Percentiles rank a stretch among this genome's conserved stretches.
Evolutionary conservation across 2,888 invertebrate genomes (phyloP).

Genomic region (Campaea margaritaria): DNA sequence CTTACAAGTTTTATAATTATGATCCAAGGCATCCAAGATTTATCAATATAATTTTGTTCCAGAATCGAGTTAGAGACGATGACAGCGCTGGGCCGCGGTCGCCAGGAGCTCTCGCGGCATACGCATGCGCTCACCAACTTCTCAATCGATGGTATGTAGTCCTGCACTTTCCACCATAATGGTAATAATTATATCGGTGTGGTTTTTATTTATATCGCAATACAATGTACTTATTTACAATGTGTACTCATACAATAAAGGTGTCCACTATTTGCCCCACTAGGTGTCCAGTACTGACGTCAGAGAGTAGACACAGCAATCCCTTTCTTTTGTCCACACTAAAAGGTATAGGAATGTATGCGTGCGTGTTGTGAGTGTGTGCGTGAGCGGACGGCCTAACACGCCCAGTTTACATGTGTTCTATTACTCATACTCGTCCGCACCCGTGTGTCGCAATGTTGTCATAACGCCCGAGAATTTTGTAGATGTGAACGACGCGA

Average conservation of each 20-base stretch:
- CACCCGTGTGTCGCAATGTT: slow-evolving; percentile 42
- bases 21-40: too few species aligned
- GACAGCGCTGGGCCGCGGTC: slow-evolving; percentile 87
- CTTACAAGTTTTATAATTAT: too few species aligned
- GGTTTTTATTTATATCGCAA: background rate
- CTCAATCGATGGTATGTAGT: slow-evolving; percentile 76
- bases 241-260: slow-evolving; percentile 58
- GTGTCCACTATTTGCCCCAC: slow-evolving; percentile 78
- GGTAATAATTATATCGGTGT: background rate
- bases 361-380: slow-evolving; percentile 79
- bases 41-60: slow-evolving; percentile 35
- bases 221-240: slow-evolving; percentile 25
- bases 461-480: slow-evolving; percentile 29
- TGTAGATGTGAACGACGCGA: slow-evolving; percentile 48
- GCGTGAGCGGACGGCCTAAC: slow-evolving; percentile 67
- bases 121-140: slow-evolving; percentile 72
- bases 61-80: slow-evolving; percentile 91
- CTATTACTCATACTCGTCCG: slow-evolving; percentile 43
- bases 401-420: slow-evolving; percentile 59
- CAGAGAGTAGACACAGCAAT: slow-evolving; percentile 83
- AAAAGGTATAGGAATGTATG: slow-evolving; percentile 84
- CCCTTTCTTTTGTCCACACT: slow-evolving; percentile 81
- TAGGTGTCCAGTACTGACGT: slow-evolving; percentile 84
- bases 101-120: slow-evolving; percentile 75
- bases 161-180: background rate